phyloP scores from a whole-genome alignment of 1,140 invertebrate genomes.

The Vanessa tameamea region DNA sequence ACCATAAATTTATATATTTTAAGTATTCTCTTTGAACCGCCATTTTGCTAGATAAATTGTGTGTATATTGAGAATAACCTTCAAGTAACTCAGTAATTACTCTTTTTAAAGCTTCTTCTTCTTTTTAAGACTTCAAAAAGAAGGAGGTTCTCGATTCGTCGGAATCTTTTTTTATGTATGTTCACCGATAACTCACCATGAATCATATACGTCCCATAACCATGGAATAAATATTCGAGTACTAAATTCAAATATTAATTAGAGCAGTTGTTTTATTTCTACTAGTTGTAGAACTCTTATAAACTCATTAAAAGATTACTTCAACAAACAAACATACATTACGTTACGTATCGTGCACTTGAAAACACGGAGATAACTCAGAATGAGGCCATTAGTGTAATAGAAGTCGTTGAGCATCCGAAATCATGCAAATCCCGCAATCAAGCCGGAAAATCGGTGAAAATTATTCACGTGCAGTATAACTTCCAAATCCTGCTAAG shows the following conservation, averaged over 20 bases:
- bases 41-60: too few relatives aligned
- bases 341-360: conserved; percentile 20
- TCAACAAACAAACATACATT: conserved; percentile 11
- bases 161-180: background rate
- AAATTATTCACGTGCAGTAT: conserved; percentile 56
- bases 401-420: conserved; percentile 30
- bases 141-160: too few relatives aligned
- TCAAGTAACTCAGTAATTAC: too few relatives aligned
- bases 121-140: too few relatives aligned
- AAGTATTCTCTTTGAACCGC: too few relatives aligned
- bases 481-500: conserved; percentile 61
- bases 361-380: conserved; percentile 33
- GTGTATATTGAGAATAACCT: too few relatives aligned
- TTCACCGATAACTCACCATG: background rate
- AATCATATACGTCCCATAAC: too few relatives aligned
- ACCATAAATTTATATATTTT: too few relatives aligned
- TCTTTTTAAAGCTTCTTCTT: too few relatives aligned
- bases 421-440: conserved; percentile 57
- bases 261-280: background rate
- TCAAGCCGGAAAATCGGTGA: conserved; percentile 49
- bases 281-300: background rate
- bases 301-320: conserved; percentile 29
- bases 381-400: conserved; percentile 42
- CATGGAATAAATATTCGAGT: background rate
- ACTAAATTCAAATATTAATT: background rate